A percentile compares a stretch with the other conserved stretches of the same genome.
These are phyloP conservation scores for Escarpia spicata DNA, from an alignment of 2,888 invertebrate genomes.

Conservation along the genomic window DNA sequence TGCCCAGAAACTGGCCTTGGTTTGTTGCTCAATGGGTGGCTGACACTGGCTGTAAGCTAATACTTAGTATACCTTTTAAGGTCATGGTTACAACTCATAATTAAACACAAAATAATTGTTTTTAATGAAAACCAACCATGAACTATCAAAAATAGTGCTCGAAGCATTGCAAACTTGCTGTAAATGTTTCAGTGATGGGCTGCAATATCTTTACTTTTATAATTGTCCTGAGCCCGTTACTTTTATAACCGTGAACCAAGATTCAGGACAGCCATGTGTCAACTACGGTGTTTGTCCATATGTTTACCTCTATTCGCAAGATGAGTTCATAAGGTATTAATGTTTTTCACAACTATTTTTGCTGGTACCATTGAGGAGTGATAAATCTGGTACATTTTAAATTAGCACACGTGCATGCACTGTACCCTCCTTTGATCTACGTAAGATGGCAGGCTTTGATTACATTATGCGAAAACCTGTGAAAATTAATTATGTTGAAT, in stretches of 20 bases:
- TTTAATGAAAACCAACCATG: neutral
- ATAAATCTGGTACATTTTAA: neutral
- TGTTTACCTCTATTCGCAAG: neutral
- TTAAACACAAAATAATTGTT: neutral
- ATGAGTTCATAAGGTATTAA: neutral
- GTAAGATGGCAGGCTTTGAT: neutral
- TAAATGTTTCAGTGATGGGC: neutral
- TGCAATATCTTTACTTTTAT: neutral
- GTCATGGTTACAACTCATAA: neutral
- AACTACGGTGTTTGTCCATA: neutral
- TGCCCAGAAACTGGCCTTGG: no score
- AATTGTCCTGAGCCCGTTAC: neutral
- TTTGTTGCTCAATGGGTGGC: no score
- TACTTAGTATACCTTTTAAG: neutral
- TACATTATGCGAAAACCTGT: neutral
- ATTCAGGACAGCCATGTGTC: neutral
- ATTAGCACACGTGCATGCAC: neutral
- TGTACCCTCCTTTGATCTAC: neutral
- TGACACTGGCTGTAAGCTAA: no score
- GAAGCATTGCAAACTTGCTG: neutral
- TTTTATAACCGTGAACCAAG: neutral
- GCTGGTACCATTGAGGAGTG: neutral
- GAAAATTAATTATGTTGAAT: neutral
- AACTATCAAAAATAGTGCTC: no score
- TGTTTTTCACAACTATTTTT: neutral